A percentile compares a stretch with the other conserved stretches of the same genome.
phyloP scores from a whole-genome alignment of 2,888 invertebrate species.

The Sepiola atlantica region DNA sequence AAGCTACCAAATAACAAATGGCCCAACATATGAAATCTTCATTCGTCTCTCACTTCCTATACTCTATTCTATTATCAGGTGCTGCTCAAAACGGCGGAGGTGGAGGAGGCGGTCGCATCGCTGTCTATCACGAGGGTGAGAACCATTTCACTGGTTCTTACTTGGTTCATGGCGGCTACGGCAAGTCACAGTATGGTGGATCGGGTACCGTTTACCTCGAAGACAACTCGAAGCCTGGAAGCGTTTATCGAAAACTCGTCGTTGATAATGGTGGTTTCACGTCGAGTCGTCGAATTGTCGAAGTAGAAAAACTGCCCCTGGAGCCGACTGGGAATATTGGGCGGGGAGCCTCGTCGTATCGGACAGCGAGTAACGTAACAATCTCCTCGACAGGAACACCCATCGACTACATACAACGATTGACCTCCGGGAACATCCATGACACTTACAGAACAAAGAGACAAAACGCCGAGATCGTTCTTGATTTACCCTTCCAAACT shows the following conservation, averaged over 20 bases:
- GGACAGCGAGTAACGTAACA: slow-evolving; percentile 55
- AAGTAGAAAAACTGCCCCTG: slow-evolving; percentile 57
- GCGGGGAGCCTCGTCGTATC: slow-evolving; percentile 48
- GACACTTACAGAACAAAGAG: slow-evolving; percentile 40
- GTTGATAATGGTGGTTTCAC: slow-evolving; percentile 58
- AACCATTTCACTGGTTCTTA: slow-evolving; percentile 62
- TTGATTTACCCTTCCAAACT: slow-evolving; percentile 57
- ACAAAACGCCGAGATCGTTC: slow-evolving; percentile 51
- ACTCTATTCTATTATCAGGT: slow-evolving; percentile 49
- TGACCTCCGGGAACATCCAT: slow-evolving; percentile 42
- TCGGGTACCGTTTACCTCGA: slow-evolving; percentile 62
- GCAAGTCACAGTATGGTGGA: slow-evolving; percentile 57
- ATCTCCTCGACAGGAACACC: slow-evolving; percentile 53
- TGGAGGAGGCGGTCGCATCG: slow-evolving; percentile 65
- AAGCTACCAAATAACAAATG: no score
- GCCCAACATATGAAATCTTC: not conserved
- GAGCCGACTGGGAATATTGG: not conserved
- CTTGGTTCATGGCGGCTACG: slow-evolving; percentile 59
- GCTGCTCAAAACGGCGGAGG: slow-evolving; percentile 58
- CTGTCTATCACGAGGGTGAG: slow-evolving; percentile 59
- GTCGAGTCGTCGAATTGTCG: slow-evolving; percentile 54
- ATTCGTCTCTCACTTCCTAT: not conserved
- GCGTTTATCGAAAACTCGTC: slow-evolving; percentile 51
- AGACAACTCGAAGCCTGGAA: slow-evolving; percentile 50
- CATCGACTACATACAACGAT: slow-evolving; percentile 42